A percentile compares a stretch with the other conserved stretches of the same genome.
phyloP scores from a whole-genome alignment of 2,888 invertebrate species.

The Amphipoea oculea region DNA sequence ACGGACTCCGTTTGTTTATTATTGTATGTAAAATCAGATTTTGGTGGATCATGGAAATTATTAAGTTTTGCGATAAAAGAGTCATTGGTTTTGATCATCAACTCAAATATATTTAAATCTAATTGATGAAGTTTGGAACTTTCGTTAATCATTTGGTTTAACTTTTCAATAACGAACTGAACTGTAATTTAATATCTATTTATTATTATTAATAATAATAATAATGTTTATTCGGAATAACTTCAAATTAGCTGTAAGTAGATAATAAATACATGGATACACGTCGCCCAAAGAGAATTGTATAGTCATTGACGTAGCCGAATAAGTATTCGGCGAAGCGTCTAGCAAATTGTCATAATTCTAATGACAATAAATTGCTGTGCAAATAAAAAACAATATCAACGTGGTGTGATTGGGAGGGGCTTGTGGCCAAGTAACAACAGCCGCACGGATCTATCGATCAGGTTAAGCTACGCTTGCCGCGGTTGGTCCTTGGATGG shows the following conservation, averaged over 20 bases:
- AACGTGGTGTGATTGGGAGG: background rate
- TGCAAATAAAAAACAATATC: conserved; percentile 24
- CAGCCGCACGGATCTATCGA: no score
- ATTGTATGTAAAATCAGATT: background rate
- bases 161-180: background rate
- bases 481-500: no score
- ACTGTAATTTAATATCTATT: no score
- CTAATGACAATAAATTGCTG: conserved; percentile 18
- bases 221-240: no score
- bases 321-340: no score
- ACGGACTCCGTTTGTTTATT: background rate
- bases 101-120: conserved; percentile 8
- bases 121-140: background rate
- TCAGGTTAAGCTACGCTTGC: no score
- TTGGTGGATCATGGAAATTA: background rate
- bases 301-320: no score
- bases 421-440: no score
- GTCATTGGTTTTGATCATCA: background rate
- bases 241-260: background rate
- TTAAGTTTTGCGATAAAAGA: background rate
- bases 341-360: conserved; percentile 16
- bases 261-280: background rate
- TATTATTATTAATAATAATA: no score
- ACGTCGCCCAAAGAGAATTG: background rate
- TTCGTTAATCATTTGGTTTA: background rate